These are phyloP conservation scores for Megathymus violae DNA, from an alignment of 1,140 invertebrate genomes.

Conservation along the genomic window DNA sequence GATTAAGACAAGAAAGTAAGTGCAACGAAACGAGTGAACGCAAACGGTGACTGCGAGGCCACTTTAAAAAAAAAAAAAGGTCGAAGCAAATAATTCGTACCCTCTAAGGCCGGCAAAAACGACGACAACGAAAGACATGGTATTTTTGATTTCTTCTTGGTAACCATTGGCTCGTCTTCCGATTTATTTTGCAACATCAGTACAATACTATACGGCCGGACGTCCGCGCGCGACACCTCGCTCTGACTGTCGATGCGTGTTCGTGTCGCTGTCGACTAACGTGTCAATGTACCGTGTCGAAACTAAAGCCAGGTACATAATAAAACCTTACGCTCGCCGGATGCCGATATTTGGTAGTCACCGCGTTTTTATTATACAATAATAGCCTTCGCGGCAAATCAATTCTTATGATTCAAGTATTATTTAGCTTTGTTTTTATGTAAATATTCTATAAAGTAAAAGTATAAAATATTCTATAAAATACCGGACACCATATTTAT, in stretches of 20 bases:
- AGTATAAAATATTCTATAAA: too few relatives aligned
- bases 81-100: slow-evolving; percentile 64
- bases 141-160: slow-evolving; percentile 80
- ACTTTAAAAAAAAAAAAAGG: slow-evolving; percentile 67
- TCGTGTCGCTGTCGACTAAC: slow-evolving; percentile 36
- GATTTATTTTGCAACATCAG: slow-evolving; percentile 74
- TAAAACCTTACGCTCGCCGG: slow-evolving; percentile 33
- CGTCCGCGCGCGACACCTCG: slow-evolving; percentile 70
- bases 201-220: slow-evolving; percentile 55
- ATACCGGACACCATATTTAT: too few relatives aligned
- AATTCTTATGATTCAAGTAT: slow-evolving; percentile 1
- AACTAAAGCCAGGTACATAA: slow-evolving; percentile 61
- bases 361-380: slow-evolving; percentile 5
- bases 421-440: slow-evolving; percentile 9
- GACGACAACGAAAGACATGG: slow-evolving; percentile 75
- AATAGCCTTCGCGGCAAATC: slow-evolving; percentile 3
- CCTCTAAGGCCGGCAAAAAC: slow-evolving; percentile 76
- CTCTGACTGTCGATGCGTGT: slow-evolving; percentile 53
- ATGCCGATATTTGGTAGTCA: slow-evolving; percentile 3
- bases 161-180: slow-evolving; percentile 72
- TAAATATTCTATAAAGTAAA: too few relatives aligned
- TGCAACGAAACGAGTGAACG: slow-evolving; percentile 72
- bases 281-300: slow-evolving; percentile 68
- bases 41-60: slow-evolving; percentile 73
- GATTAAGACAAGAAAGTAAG: slow-evolving; percentile 78